phyloP scores from a whole-genome alignment of 2,797 vertebrate genomes.

The Rhinophrynus dorsalis region DNA sequence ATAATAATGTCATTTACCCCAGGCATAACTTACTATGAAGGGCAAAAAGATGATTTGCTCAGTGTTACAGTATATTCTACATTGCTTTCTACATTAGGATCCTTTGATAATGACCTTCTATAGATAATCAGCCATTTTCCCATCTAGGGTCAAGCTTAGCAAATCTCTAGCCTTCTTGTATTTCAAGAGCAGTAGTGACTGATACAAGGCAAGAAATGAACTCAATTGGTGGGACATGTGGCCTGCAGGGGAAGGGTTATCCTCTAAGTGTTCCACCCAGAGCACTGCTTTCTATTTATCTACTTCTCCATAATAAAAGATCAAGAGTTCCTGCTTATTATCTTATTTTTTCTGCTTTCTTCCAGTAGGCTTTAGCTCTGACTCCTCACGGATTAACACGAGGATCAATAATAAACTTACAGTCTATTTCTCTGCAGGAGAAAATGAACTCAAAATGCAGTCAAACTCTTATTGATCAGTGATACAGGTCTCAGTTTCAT shows the following conservation, averaged over 20 bases:
- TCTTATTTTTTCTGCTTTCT: conserved; percentile 83
- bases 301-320: conserved; percentile 80
- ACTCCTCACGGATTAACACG: conserved; percentile 95
- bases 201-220: conserved; percentile 8
- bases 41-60: too few species aligned
- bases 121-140: neutral
- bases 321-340: conserved; percentile 86
- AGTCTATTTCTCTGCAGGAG: conserved; percentile 83
- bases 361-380: conserved; percentile 83
- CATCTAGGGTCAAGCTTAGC: neutral
- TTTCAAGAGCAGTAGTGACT: neutral
- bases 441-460: conserved; percentile 98
- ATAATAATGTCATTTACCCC: too few species aligned
- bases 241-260: conserved; percentile 68
- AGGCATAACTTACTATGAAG: too few species aligned
- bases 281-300: conserved; percentile 77
- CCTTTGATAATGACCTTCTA: neutral
- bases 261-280: conserved; percentile 66
- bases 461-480: conserved; percentile 96
- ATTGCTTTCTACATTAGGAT: neutral
- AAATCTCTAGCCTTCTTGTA: neutral
- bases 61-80: too few species aligned
- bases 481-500: conserved; percentile 89
- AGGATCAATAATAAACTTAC: conserved; percentile 95
- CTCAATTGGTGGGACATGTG: conserved; percentile 18